phyloP scores from a whole-genome alignment of 2,113 vertebrate species.

The Nannospalax galili region DNA sequence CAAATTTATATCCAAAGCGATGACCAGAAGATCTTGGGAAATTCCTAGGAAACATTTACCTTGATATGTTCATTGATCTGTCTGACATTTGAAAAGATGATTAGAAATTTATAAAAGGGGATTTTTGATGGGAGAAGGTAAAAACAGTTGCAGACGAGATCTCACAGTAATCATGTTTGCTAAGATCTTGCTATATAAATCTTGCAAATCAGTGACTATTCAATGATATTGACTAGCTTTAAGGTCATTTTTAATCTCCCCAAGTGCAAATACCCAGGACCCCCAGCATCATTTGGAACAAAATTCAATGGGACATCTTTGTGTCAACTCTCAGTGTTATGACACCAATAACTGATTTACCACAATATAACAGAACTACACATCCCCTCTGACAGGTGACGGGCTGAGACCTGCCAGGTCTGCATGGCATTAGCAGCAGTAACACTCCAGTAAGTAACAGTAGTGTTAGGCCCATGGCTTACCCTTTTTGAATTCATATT shows the following conservation, averaged over 20 bases:
- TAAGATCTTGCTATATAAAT: not conserved
- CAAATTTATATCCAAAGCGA: not conserved
- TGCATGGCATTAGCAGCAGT: not conserved
- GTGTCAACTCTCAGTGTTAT: not conserved
- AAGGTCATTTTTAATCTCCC: not conserved
- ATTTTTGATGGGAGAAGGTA: not conserved
- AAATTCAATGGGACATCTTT: not conserved
- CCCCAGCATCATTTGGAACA: not conserved
- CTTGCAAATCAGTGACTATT: slow-evolving; percentile 6
- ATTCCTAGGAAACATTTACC: not conserved
- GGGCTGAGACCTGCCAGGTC: not conserved
- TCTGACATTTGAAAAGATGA: not conserved
- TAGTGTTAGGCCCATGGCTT: not conserved
- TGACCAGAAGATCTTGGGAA: not conserved
- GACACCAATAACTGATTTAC: not conserved
- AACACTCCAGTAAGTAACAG: not conserved
- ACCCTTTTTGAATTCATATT: not conserved
- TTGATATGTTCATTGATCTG: not conserved
- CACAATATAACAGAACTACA: fast-evolving
- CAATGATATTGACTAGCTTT: not conserved
- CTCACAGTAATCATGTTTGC: not conserved
- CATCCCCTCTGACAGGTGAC: not conserved
- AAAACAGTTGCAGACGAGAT: not conserved
- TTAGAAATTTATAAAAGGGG: not conserved
- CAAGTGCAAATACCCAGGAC: not conserved